phyloP scores from a whole-genome alignment of 2,888 invertebrate species.

The Acronicta psi region DNA sequence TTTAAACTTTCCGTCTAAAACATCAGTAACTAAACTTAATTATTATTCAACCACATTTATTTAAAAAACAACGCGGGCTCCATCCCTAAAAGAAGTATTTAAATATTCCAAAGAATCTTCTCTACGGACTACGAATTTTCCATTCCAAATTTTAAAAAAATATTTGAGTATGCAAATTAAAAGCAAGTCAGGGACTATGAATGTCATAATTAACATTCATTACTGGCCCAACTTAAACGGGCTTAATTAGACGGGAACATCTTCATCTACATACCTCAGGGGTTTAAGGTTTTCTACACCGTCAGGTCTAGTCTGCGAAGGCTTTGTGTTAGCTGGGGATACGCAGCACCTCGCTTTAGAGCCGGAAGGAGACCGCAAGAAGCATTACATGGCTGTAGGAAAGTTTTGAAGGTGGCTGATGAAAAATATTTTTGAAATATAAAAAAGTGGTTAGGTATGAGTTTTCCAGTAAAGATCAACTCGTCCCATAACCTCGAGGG shows the following conservation, averaged over 20 bases:
- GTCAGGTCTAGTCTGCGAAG: conserved; percentile 63
- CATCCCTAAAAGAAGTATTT: not conserved
- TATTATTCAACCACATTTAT: not conserved
- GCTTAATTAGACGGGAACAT: conserved; percentile 72
- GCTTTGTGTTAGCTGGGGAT: conserved; percentile 70
- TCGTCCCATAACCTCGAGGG: no score
- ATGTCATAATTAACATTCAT: conserved; percentile 53
- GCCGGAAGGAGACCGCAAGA: conserved; percentile 64
- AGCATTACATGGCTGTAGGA: conserved; percentile 55
- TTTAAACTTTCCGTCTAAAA: not conserved
- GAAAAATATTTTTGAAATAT: no score
- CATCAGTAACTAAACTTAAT: conserved; percentile 14
- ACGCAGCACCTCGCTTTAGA: conserved; percentile 57
- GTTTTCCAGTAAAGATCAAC: no score
- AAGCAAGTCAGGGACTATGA: conserved; percentile 43
- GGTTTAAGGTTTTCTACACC: conserved; percentile 75
- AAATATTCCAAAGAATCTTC: conserved; percentile 3
- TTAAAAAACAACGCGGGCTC: not conserved
- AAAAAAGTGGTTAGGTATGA: no score
- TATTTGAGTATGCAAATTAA: conserved; percentile 43
- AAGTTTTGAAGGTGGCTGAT: conserved; percentile 23
- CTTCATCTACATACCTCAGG: conserved; percentile 77
- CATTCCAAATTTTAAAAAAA: conserved; percentile 28
- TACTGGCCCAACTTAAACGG: conserved; percentile 39
- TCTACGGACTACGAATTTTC: conserved; percentile 6